Evolutionary conservation across 1,140 invertebrate species (phyloP), one percentile per base, ranked within the genome.

Genomic region (Euura lappo): DNA sequence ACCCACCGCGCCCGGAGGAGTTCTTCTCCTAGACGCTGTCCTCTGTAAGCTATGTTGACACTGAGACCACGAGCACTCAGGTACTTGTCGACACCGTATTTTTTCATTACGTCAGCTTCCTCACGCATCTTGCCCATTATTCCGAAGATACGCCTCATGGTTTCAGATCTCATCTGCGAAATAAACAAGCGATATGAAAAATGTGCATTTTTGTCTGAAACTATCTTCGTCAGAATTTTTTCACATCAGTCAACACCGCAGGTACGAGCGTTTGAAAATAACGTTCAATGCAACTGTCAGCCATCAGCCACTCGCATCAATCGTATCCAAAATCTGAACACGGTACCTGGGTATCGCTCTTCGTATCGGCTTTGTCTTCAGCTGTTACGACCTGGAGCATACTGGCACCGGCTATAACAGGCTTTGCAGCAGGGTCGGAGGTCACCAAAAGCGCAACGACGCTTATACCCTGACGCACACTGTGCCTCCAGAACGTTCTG

Each of bases 1-100:
- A 28, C 51, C 6, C 72, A 86, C 85, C 85, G 80, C 10, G 77
- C 68, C 72, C 71, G 65, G 8, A 85, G 74, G 74, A 86, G 66
- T 45, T 79, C 69, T 4, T 51, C 68, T 44, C 83, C 84, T 44
- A 87, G 70, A 60, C 79, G 77, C 44, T 84, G 79, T 4, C 84
- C 84, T n/a, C 84, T 78, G 47, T 78, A 85, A 28, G n/a, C 28
- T 0, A 81, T 79, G n/a, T 79, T 6, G 6, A 87, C 84, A 6
- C 79, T 78, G 28, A 87, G 76, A 0, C 85, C 84, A 13, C 81
- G 66, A 6, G 82, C 82, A 11, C 45, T 44, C 11, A 86, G 45
- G 67, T 81, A 86, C 46, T 78, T 79, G 68, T 83, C 78, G 28
- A 83, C 71, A 0, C 78, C 79, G 44, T 82, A 85, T 67, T 74